Percentiles rank a stretch among this genome's conserved stretches.
Evolutionary conservation across 2,888 invertebrate species (phyloP).

Genomic region (Clanis bilineata): DNA sequence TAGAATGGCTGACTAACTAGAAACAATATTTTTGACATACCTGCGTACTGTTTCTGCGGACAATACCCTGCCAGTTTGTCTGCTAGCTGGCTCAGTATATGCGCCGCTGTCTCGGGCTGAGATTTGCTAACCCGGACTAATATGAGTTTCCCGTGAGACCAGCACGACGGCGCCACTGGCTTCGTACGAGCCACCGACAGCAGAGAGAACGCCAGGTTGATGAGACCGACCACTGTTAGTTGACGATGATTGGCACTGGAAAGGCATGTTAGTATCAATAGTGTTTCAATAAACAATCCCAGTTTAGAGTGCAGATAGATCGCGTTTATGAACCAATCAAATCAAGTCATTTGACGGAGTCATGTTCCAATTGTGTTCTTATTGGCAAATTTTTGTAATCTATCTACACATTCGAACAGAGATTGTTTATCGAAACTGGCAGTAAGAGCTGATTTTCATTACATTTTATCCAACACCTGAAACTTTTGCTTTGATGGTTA

Average conservation of each 20-base stretch:
- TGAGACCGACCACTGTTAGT: constrained; percentile 63
- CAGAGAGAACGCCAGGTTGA: constrained; percentile 60
- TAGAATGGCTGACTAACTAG: too few species aligned
- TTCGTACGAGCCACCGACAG: constrained; percentile 48
- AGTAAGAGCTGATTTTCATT: too few species aligned
- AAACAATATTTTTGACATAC: constrained; percentile 30
- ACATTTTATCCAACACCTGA: too few species aligned
- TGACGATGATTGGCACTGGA: constrained; percentile 67
- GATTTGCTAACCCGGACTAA: constrained; percentile 61
- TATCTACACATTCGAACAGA: too few species aligned
- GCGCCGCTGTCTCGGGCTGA: constrained; percentile 59
- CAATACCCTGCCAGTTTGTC: constrained; percentile 54
- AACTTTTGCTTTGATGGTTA: too few species aligned
- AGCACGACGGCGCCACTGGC: constrained; percentile 47
- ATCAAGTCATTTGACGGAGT: too few species aligned
- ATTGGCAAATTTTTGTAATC: too few species aligned
- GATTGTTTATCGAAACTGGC: too few species aligned
- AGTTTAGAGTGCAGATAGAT: too few species aligned
- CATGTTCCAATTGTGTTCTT: too few species aligned
- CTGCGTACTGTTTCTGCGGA: constrained; percentile 57
- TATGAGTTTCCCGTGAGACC: constrained; percentile 63
- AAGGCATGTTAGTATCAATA: constrained; percentile 18
- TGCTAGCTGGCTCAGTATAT: constrained; percentile 55
- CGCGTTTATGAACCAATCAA: too few species aligned
- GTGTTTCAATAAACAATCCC: too few species aligned